Evolutionary conservation across 2,888 invertebrate species (phyloP).

Genomic region (Podotricha telesiphe): DNA sequence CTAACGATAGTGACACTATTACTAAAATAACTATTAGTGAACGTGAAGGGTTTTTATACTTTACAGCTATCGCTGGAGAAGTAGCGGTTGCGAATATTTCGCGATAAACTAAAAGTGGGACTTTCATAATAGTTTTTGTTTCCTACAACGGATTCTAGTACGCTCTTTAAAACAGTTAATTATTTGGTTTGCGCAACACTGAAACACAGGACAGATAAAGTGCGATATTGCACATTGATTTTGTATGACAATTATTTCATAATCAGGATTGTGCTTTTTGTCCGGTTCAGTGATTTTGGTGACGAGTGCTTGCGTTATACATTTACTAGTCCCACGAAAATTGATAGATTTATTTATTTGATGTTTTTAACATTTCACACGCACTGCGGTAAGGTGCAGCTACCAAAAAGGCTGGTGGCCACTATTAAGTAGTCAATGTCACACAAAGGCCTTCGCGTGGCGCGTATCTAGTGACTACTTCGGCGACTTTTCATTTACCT

Average conservation of each 20-base stretch:
- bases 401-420: conserved; percentile 12
- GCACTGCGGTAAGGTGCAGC: conserved; percentile 2
- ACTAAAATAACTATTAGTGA: conserved; percentile 6
- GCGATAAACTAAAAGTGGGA: conserved; percentile 6
- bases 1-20: conserved; percentile 16
- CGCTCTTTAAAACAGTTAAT: conserved; percentile 16
- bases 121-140: conserved; percentile 18
- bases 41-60: conserved; percentile 22
- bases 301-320: conserved; percentile 2
- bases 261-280: neutral
- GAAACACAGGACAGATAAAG: conserved; percentile 7
- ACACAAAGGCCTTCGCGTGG: conserved; percentile 29
- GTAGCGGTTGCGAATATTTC: conserved; percentile 8
- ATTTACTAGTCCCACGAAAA: neutral
- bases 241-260: neutral
- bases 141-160: conserved; percentile 1
- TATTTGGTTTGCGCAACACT: conserved; percentile 4
- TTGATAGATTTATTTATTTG: neutral
- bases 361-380: conserved; percentile 1
- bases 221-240: neutral
- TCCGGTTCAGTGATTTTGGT: neutral
- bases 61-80: conserved; percentile 2
- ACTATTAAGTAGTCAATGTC: conserved; percentile 24
- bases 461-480: conserved; percentile 32
- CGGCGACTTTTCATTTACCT: conserved; percentile 33